Base-by-base conservation (phyloP, 2,797 vertebrate genomes). In the Aythya fuligula region DNA sequence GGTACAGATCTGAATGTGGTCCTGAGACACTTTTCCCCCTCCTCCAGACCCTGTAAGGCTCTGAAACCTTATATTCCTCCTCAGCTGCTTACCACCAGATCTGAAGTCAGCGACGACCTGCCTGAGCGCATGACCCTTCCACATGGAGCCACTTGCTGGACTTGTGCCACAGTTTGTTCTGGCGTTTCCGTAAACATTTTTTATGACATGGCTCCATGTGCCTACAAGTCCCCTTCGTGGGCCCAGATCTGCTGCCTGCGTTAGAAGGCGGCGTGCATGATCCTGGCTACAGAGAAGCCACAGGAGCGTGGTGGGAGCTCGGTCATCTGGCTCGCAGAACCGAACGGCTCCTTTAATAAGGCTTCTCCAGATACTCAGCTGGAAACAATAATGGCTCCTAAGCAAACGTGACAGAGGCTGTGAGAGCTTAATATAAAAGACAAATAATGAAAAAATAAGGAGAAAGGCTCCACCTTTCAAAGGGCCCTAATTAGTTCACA, bases 341-440 rank as follows among this genome's bases (percentile, higher is more conserved):
- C 82, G 69, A 83, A 24, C 10, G 57, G 43, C 94, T 97, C 89
- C 49, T 96, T 98, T 97, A 97, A 97, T 97, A 95, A 97, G 91
- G 90, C 94, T 17, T 90, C 97, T 69, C 64, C 94, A 85, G 95
- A 97, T 57, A 71, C 87, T 78, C 96, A 95, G 95, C 97, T 96
- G 97, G 96, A 97, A 97, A 92, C 95, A 97, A 97, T 97, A 97
- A 97, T 54, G 82, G 87, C 76, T 93, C 77, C 73, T 45, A 87
- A 90, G 91, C 72, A 95, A 85, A 95, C 80, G 95, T 95, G 97
- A 97, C 97, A 98, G 96, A 97, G 94, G 87, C 95, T 80, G 38
- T 76, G 93, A 93, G 95, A 97, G 95, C 97, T 97, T 95, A 97
- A 97, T 96, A 97, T 94, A 97, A 96, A 94, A 84, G 2, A 13